These are phyloP conservation scores for Tribolium freemani DNA, from an alignment of 2,888 invertebrate genomes.

Conservation along the genomic window DNA sequence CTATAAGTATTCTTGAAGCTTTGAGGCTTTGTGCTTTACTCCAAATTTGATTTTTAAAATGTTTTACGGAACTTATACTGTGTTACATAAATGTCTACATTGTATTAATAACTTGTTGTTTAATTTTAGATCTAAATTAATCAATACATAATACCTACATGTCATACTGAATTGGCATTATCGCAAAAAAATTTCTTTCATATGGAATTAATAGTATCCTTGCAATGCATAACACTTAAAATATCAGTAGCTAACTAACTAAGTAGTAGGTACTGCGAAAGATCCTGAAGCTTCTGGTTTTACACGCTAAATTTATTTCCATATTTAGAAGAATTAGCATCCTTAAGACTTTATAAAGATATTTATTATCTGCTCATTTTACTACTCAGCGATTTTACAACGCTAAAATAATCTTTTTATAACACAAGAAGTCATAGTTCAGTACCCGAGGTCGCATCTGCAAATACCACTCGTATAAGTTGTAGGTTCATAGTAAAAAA, in stretches of 20 bases:
- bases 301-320: neutral
- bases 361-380: conserved; percentile 18
- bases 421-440: conserved; percentile 18
- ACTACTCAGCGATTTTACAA: conserved; percentile 20
- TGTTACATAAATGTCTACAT: neutral
- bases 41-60: no score
- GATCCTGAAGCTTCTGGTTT: neutral
- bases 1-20: no score
- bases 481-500: no score
- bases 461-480: conserved; percentile 1
- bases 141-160: no score
- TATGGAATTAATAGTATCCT: neutral
- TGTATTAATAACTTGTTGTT: neutral
- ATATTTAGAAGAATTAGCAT: neutral
- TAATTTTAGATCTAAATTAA: neutral
- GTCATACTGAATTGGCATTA: neutral
- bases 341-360: neutral
- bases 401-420: conserved; percentile 15
- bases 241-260: neutral
- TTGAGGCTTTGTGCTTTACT: no score
- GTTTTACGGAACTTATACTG: no score
- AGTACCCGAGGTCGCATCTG: conserved; percentile 19
- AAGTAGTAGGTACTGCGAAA: neutral
- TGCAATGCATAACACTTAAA: neutral
- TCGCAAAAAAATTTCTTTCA: neutral